Conservation (phyloP, 2,797 vertebrate genomes). For the Etheostoma perlongum region DNA sequence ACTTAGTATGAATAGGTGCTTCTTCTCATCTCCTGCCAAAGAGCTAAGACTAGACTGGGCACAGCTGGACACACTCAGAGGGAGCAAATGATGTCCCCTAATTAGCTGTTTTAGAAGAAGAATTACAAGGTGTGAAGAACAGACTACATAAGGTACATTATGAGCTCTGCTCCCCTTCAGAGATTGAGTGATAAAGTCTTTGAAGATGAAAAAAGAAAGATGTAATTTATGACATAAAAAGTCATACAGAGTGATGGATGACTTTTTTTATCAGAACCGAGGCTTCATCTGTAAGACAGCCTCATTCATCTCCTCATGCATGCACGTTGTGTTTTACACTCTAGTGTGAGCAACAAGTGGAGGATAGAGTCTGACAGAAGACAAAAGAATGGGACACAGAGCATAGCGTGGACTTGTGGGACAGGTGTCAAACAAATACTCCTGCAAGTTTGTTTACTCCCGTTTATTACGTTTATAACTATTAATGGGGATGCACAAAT, state of each 20-base stretch:
- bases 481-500: neutral
- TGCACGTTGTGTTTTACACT: constrained; percentile 33
- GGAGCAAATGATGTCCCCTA: constrained; percentile 60
- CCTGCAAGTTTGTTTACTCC: constrained; percentile 1
- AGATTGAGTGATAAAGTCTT: constrained; percentile 60
- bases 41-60: constrained; percentile 38
- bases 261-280: constrained; percentile 38
- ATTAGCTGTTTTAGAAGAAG: constrained; percentile 67
- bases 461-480: neutral
- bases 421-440: constrained; percentile 5
- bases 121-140: constrained; percentile 72
- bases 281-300: constrained; percentile 46
- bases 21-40: constrained; percentile 32
- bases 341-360: constrained; percentile 1
- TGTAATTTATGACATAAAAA: constrained; percentile 15
- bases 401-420: neutral
- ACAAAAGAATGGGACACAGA: neutral
- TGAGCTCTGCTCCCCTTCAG: constrained; percentile 40
- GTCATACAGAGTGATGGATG: constrained; percentile 46
- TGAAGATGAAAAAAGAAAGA: constrained; percentile 40
- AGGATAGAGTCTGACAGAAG: constrained; percentile 2
- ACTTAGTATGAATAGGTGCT: constrained; percentile 55
- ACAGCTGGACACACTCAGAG: constrained; percentile 72
- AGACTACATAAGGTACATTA: constrained; percentile 46
- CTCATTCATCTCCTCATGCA: constrained; percentile 35